A percentile compares a stretch with the other conserved stretches of the same genome.
These are phyloP conservation scores for Ectropis grisescens DNA, from an alignment of 1,140 invertebrate genomes.

Conservation along the genomic window DNA sequence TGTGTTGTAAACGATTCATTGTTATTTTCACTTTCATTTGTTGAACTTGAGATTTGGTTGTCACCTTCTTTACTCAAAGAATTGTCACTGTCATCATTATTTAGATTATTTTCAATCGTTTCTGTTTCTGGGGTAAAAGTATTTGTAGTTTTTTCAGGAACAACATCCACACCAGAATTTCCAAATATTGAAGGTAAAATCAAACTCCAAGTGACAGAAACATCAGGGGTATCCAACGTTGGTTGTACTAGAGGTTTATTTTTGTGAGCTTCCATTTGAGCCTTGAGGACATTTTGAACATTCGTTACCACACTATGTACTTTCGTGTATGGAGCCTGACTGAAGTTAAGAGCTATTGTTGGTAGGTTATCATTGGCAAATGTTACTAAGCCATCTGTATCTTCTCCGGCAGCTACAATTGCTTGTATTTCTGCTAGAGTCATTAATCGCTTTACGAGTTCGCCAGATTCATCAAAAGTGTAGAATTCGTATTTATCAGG, in stretches of 20 bases:
- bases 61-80: slow-evolving; percentile 42
- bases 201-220: slow-evolving; percentile 82
- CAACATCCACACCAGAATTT: slow-evolving; percentile 74
- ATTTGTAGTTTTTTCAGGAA: slow-evolving; percentile 68
- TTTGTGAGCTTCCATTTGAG: slow-evolving; percentile 78
- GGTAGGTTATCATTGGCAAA: slow-evolving; percentile 66
- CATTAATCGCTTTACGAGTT: slow-evolving; percentile 85
- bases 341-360: slow-evolving; percentile 55
- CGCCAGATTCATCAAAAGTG: slow-evolving; percentile 84
- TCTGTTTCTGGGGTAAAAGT: slow-evolving; percentile 72
- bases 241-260: slow-evolving; percentile 72
- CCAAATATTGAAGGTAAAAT: slow-evolving; percentile 84
- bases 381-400: slow-evolving; percentile 71
- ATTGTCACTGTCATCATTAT: slow-evolving; percentile 28
- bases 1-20: neutral
- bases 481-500: slow-evolving; percentile 89
- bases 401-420: slow-evolving; percentile 83
- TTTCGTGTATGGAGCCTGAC: slow-evolving; percentile 73
- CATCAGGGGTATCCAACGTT: slow-evolving; percentile 76
- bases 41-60: slow-evolving; percentile 26
- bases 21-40: slow-evolving; percentile 14
- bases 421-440: slow-evolving; percentile 86
- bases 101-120: slow-evolving; percentile 53
- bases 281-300: slow-evolving; percentile 85
- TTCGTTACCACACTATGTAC: slow-evolving; percentile 84